Percentiles rank a stretch among this genome's conserved stretches.
Conservation (phyloP, 2,888 invertebrate genomes). For the Lamellibrachia satsuma region DNA sequence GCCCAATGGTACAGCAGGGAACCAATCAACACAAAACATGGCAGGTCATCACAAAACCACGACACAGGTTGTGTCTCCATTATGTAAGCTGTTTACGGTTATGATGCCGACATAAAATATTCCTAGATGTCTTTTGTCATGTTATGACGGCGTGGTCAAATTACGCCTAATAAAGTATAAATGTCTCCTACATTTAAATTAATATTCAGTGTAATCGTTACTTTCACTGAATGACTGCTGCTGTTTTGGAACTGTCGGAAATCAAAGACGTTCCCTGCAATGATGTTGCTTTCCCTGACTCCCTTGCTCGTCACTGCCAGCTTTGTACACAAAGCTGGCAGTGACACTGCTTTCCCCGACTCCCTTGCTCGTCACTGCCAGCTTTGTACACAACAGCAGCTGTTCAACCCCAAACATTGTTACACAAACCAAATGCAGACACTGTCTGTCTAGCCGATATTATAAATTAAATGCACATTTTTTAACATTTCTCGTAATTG, state of each 20-base stretch:
- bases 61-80: not conserved
- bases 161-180: not conserved
- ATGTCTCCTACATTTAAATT: not conserved
- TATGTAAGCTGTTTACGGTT: not conserved
- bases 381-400: not conserved
- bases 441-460: not conserved
- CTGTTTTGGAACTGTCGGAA: not conserved
- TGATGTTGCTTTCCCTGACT: too few species aligned
- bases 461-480: slow-evolving; percentile 4
- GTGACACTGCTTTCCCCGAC: too few species aligned
- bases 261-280: not conserved
- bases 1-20: not conserved
- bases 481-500: not conserved
- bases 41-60: not conserved
- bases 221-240: not conserved
- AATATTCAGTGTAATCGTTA: not conserved
- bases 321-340: too few species aligned
- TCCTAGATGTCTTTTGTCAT: not conserved
- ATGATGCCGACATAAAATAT: not conserved
- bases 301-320: too few species aligned
- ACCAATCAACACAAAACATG: not conserved
- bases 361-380: too few species aligned
- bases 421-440: not conserved
- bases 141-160: not conserved
- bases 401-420: not conserved